Base-by-base conservation (phyloP, 2,113 vertebrate species). In the Oryzias celebensis region DNA sequence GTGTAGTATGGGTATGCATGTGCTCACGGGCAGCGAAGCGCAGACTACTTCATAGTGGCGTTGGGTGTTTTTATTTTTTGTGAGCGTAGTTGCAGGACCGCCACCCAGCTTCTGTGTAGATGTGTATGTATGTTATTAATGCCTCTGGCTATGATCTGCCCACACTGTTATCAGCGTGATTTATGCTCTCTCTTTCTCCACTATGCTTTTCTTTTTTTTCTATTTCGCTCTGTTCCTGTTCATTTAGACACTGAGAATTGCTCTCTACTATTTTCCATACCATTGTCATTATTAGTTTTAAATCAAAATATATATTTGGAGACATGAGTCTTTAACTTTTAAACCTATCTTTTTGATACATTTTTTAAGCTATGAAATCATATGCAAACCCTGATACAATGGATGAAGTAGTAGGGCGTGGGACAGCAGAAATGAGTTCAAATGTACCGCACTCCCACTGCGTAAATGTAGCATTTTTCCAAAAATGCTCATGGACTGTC, bases 81-180 rank as follows among this genome's bases (percentile, higher is more conserved):
- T 77, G 69, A 58, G 67, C 72, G 61, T 65, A 71, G 66, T 68
- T 81, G 58, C 62, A 58, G 54, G 74, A 73, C 80, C 72, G 64
- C 82, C 79, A 83, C 75, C 77, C 78, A 68, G 75, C 68, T 74
- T 15, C 16, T 51, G 24, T 5, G 4, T 42, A 41, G 16, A 13
- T 58, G 71, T 63, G 66, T 45, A 24, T 61, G 65, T 82, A 81
- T 85, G 68, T 88, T 88, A 90, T 90, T 89, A 85, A 89, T 88
- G 85, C 81, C 63, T 80, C 71, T 70, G 75, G 78, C 72, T 83
- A 63, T 86, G 87, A 86, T 86, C 86, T 88, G 81, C 85, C 75
- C 74, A 74, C 81, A 77, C 87, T 76, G 78, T 80, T 85, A 82
- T 87, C 86, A 84, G 62, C 42, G 24, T 89, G 86, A 90, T 89